Conservation (phyloP, 2,888 invertebrate genomes). For the Drosophila parthenogenetica region DNA sequence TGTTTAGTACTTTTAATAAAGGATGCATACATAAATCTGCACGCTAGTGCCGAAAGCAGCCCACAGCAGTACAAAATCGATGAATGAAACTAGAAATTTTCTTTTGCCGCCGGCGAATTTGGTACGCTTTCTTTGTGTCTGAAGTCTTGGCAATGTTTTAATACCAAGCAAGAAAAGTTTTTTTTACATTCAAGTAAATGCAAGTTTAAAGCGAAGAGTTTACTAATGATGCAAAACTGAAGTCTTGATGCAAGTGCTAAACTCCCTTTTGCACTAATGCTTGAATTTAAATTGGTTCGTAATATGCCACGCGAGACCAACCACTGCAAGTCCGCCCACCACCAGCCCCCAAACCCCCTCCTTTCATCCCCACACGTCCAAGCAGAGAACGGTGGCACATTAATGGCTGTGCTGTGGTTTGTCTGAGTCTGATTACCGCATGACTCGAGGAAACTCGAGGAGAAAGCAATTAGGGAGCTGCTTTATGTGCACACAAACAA, state of each 20-base stretch:
- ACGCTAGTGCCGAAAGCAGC: too few species aligned
- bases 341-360: background rate
- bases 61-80: background rate
- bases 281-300: constrained; percentile 62
- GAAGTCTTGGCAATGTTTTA: background rate
- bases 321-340: background rate
- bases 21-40: too few species aligned
- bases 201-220: background rate
- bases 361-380: background rate
- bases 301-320: constrained; percentile 68
- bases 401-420: constrained; percentile 66
- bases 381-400: constrained; percentile 34
- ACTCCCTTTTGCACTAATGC: constrained; percentile 49
- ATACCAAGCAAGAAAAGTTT: background rate
- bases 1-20: too few species aligned
- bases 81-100: background rate
- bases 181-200: background rate
- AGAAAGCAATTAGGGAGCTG: constrained; percentile 79
- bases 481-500: constrained; percentile 4
- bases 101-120: constrained; percentile 1
- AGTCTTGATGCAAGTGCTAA: constrained; percentile 30
- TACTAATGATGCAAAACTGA: constrained; percentile 57
- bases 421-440: constrained; percentile 76
- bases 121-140: background rate
- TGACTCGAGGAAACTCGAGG: constrained; percentile 60